Conservation (phyloP, 2,888 invertebrate species). For the Adela reaumurella region DNA sequence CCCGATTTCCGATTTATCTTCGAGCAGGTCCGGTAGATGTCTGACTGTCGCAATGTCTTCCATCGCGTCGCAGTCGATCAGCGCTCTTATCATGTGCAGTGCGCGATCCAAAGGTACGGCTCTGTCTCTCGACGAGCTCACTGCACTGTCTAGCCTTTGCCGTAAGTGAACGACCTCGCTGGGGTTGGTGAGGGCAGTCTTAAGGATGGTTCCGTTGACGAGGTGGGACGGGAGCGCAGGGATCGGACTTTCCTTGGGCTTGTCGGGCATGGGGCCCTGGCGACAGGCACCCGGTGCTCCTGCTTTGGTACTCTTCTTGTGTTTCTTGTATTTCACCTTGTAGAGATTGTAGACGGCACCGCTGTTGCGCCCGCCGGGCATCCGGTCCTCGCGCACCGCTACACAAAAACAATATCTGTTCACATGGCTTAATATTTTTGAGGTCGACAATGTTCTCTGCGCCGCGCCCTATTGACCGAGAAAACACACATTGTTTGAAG, state of each 20-base stretch:
- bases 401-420: constrained; percentile 21
- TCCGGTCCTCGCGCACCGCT: constrained; percentile 98
- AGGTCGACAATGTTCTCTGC: no score
- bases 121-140: constrained; percentile 81
- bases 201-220: constrained; percentile 88
- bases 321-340: constrained; percentile 98
- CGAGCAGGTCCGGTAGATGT: constrained; percentile 86
- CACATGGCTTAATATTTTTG: not conserved
- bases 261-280: constrained; percentile 26
- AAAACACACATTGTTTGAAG: no score
- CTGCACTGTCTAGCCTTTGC: constrained; percentile 83
- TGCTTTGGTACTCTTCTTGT: constrained; percentile 75
- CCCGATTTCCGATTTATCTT: constrained; percentile 87
- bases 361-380: constrained; percentile 99
- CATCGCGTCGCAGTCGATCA: constrained; percentile 96
- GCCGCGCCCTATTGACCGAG: no score
- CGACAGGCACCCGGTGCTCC: constrained; percentile 31
- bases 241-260: constrained; percentile 47
- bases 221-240: constrained; percentile 69
- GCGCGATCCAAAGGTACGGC: constrained; percentile 80
- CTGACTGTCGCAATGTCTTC: constrained; percentile 91
- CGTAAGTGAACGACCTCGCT: constrained; percentile 87
- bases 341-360: constrained; percentile 98
- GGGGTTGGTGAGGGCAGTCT: constrained; percentile 92
- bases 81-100: constrained; percentile 83